Percentiles rank a stretch among this genome's conserved stretches.
Conservation (phyloP, 2,113 vertebrate species). For the Petaurus breviceps region DNA sequence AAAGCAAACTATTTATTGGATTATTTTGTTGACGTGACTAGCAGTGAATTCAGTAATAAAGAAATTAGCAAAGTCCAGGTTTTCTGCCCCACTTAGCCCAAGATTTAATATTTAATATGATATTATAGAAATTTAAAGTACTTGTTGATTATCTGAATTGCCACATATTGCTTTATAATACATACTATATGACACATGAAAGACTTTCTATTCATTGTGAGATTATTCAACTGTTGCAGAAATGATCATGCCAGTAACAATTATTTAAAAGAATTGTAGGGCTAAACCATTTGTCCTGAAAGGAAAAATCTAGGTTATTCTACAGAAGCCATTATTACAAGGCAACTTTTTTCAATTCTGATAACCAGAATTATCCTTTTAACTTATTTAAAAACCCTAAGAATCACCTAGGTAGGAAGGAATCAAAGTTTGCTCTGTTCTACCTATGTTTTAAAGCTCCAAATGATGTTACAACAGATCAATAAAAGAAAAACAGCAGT, state of each 20-base stretch:
- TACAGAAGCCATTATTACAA: neutral
- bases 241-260: neutral
- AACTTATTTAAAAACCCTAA: neutral
- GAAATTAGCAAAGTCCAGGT: neutral
- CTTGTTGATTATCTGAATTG: neutral
- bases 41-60: neutral
- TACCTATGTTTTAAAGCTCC: neutral
- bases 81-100: neutral
- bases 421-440: neutral
- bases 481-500: neutral
- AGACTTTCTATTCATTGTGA: neutral
- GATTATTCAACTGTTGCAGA: slow-evolving; percentile 16
- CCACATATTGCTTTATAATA: neutral
- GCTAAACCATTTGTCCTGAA: neutral
- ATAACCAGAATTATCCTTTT: slow-evolving; percentile 11
- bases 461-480: neutral
- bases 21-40: neutral
- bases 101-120: neutral
- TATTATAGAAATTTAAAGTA: neutral
- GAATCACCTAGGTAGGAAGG: neutral
- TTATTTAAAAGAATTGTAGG: neutral
- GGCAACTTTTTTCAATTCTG: neutral
- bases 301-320: neutral
- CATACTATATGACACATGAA: neutral
- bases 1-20: neutral